Percentiles rank a stretch among this genome's conserved stretches.
Conservation (phyloP, 2,888 invertebrate genomes). For the Drosophila mimetica region DNA sequence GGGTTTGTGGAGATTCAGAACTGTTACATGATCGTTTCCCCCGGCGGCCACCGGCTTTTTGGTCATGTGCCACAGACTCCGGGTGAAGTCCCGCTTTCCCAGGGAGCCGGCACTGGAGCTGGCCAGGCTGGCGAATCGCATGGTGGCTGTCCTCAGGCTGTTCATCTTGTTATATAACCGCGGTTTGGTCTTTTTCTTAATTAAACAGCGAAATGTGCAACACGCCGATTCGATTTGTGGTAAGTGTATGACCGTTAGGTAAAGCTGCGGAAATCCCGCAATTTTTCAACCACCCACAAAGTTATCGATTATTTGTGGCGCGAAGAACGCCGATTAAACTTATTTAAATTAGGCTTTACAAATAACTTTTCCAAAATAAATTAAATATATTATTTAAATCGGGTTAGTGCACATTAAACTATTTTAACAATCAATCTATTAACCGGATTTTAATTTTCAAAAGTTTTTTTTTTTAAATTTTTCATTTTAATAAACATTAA, state of each 20-base stretch:
- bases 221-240: conserved; percentile 10
- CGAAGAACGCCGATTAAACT: not conserved
- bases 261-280: not conserved
- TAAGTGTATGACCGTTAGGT: conserved; percentile 10
- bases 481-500: no score
- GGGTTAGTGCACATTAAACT: no score
- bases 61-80: conserved; percentile 91
- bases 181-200: conserved; percentile 8
- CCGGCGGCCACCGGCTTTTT: conserved; percentile 80
- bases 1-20: conserved; percentile 86
- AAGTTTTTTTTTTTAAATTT: no score
- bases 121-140: conserved; percentile 85
- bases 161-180: conserved; percentile 87
- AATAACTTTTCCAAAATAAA: no score
- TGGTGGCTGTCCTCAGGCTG: conserved; percentile 87
- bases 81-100: conserved; percentile 87
- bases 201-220: conserved; percentile 53
- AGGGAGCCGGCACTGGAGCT: conserved; percentile 69
- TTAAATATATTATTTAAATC: no score
- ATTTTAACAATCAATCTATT: no score
- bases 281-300: not conserved
- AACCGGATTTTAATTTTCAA: no score
- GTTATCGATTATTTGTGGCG: conserved; percentile 6
- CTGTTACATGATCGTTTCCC: conserved; percentile 77
- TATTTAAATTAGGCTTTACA: no score